Evolutionary conservation across 1,140 invertebrate genomes (phyloP), one percentile per base, ranked within the genome.

Genomic region (Homalodisca vitripennis): DNA sequence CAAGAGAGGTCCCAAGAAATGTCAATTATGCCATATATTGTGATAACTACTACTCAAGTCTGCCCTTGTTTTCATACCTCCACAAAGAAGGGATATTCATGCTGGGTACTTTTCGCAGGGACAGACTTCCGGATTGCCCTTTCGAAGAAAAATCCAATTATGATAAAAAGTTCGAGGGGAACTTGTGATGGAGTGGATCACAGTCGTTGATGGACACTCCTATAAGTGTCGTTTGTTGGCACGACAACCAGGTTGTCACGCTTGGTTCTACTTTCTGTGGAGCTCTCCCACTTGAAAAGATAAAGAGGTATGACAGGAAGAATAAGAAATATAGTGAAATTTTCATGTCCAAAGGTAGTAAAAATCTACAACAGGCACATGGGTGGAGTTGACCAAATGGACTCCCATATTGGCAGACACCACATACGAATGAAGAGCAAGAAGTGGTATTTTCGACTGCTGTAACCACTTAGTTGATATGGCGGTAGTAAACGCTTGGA

Each of bases 41-140:
- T 72, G 75, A 78, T 53, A 79, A 79, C 66, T 79, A 75, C 53
- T 79, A 75, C 67, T 78, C 77, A 6, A 76, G 70, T 67, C 41
- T 76, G 17, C 69, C 24, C 51, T 34, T 78, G 13, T 55, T 77
- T 29, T 68, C 31, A 60, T 72, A 71, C 74, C 57, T 78, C 22
- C 67, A 73, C 26, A 76, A 73, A 68, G 48, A 75, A 70, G 76
- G 74, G 24, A 77, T 75, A 68, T 66, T 73, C 13, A 53, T 60
- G 20, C 51, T 77, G 41, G 75, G 75, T 14, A 76, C 75, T n/a
- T 68, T 76, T n/a, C 31, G 73, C 64, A 47, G 66, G 12, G 75
- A 75, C 70, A 30, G 74, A 34, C 69, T 68, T 70, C 69, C 69
- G 24, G 46, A 26, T 20, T 48, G 26, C 26, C 66, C 66, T 22